Base-by-base conservation (phyloP, 2,113 vertebrate species). In the Nyctibius bracteatus region DNA sequence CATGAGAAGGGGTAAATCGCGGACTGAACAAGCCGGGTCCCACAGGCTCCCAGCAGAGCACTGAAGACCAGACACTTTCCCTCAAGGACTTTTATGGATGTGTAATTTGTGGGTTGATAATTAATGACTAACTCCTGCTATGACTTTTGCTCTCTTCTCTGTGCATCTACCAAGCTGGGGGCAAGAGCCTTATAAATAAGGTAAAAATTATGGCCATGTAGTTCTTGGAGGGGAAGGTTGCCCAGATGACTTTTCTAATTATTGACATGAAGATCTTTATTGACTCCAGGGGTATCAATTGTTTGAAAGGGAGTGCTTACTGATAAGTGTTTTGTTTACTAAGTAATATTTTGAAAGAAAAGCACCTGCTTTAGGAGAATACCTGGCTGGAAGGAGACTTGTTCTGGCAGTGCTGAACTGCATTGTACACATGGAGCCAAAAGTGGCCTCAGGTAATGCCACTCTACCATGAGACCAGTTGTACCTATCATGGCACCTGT, bases 1-100 rank as follows among this genome's bases (percentile, higher is more conserved):
- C 0, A 0, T 43, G 72, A 91, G 67, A 83, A 80, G 22, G 59
- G 37, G 21, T 72, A 66, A 90, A 12, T 33, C 6, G 3, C 28
- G 44, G 49, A 68, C 41, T 61, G 86, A 86, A 41, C 0, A 0
- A 77, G 23, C 62, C 0, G 0, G 67, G 55, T 70, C 55, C 63
- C 6, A 5, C 39, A 79, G 65, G 49, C 49, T 92, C 37, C 57
- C 58, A 63, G 63, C 37, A 86, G 39, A 86, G n/a, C 1, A 1
- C 59, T 88, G 35, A 67, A 58, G 78, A 90, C 54, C 44, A 77
- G 74, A 61, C n/a, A 93, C 79, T 95, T 68, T 87, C 25, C 75
- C 59, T 62, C 4, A 4, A 72, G 16, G 71, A 82, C 25, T 61
- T 94, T 68, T 80, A 81, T 4, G 12, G 25, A 43, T 47, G 31